Evolutionary conservation across 2,113 vertebrate species (phyloP).

Genomic region (Pelusios castaneus): DNA sequence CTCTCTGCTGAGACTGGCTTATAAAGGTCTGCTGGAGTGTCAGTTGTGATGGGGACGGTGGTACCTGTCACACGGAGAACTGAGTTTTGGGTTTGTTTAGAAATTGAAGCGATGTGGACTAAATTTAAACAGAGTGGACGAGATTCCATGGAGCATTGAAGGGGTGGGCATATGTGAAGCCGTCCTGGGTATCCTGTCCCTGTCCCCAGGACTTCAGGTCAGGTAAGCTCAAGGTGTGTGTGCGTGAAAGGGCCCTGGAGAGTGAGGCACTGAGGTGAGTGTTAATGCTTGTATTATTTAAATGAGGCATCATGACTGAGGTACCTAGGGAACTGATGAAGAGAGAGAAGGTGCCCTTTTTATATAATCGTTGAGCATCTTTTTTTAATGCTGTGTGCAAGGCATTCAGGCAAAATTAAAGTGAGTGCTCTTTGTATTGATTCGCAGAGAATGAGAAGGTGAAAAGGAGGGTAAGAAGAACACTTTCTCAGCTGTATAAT

Average conservation of each 20-base stretch:
- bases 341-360: background rate
- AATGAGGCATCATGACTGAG: background rate
- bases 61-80: background rate
- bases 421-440: background rate
- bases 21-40: background rate
- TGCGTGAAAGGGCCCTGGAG: background rate
- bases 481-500: background rate
- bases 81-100: background rate
- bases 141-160: background rate
- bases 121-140: background rate
- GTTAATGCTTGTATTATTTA: background rate
- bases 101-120: background rate
- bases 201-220: no score
- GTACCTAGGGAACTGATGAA: background rate
- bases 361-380: background rate
- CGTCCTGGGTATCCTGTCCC: background rate
- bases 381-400: background rate
- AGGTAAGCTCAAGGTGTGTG: background rate
- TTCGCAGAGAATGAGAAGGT: background rate
- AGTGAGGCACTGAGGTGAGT: background rate
- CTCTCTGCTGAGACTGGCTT: background rate
- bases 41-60: background rate
- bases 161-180: background rate
- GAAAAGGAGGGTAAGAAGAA: background rate
- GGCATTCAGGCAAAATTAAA: background rate